Evolutionary conservation across 2,888 invertebrate genomes (phyloP).

Genomic region (Scelioninae gen. 1): DNA sequence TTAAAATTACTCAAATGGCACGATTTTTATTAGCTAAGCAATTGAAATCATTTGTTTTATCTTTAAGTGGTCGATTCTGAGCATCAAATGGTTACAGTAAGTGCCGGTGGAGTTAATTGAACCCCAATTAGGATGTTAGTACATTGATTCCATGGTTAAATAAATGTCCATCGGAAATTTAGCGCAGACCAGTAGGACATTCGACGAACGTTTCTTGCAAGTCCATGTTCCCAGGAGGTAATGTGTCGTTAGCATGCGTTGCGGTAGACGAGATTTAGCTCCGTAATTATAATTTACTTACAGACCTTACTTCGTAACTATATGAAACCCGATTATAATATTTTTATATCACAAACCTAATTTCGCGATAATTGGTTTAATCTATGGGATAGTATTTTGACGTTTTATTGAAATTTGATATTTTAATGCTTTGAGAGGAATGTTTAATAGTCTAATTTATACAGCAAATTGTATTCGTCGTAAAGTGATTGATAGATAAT

Average conservation of each 20-base stretch:
- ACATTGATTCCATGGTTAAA: conserved; percentile 62
- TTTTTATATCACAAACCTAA: not conserved
- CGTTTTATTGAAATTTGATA: too few species aligned
- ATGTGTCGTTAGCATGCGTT: conserved; percentile 66
- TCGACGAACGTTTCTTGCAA: conserved; percentile 55
- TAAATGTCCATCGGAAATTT: conserved; percentile 56
- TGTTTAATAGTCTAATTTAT: too few species aligned
- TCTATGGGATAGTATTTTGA: too few species aligned
- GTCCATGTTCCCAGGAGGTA: conserved; percentile 43
- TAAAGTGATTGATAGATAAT: too few species aligned
- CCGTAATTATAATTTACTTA: conserved; percentile 50
- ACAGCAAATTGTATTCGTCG: too few species aligned
- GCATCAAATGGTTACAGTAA: conserved; percentile 20
- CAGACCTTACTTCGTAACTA: conserved; percentile 14
- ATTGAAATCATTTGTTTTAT: conserved; percentile 16
- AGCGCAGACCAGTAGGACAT: conserved; percentile 44
- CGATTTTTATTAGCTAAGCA: not conserved
- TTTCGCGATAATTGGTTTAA: not conserved
- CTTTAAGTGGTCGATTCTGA: conserved; percentile 35
- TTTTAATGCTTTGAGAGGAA: too few species aligned
- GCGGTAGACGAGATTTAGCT: conserved; percentile 15
- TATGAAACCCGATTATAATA: not conserved
- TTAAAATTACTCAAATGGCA: not conserved
- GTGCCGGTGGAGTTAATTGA: conserved; percentile 35
- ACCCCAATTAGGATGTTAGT: conserved; percentile 49